Percentiles rank a stretch among this genome's conserved stretches.
These are phyloP conservation scores for Microplitis manilae DNA, from an alignment of 2,888 invertebrate genomes.

Conservation along the genomic window DNA sequence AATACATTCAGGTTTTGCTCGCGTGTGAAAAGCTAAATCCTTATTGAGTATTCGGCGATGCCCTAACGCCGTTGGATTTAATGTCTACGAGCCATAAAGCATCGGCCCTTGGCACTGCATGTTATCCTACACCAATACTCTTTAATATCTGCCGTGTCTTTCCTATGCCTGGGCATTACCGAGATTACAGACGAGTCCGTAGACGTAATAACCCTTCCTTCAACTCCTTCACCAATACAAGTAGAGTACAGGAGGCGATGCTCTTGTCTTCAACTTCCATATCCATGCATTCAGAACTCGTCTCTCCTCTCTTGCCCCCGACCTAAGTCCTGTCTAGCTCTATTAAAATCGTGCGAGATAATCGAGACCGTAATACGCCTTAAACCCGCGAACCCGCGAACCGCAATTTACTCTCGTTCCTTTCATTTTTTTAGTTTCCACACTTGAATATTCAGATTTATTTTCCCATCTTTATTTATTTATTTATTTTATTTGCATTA, in stretches of 20 bases:
- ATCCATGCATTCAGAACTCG: conserved; percentile 38
- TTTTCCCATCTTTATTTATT: background rate
- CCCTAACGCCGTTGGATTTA: conserved; percentile 61
- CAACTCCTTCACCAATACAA: conserved; percentile 16
- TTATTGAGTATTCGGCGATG: conserved; percentile 63
- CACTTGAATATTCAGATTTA: background rate
- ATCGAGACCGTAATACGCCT: conserved; percentile 59
- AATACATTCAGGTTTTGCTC: conserved; percentile 37
- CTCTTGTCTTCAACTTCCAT: background rate
- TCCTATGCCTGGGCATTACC: conserved; percentile 60
- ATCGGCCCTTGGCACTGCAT: conserved; percentile 45
- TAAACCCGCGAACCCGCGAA: conserved; percentile 58
- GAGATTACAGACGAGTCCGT: conserved; percentile 59
- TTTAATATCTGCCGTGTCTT: conserved; percentile 52
- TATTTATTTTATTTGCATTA: background rate
- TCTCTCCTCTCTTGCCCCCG: conserved; percentile 45
- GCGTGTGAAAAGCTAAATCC: conserved; percentile 59
- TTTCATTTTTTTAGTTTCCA: background rate
- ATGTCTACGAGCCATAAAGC: conserved; percentile 65
- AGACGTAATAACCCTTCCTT: conserved; percentile 59
- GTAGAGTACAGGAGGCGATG: background rate
- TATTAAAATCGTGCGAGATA: conserved; percentile 63
- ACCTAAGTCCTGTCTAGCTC: conserved; percentile 47
- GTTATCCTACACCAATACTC: conserved; percentile 48
- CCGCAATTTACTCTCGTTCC: conserved; percentile 55